Conservation (phyloP, 2,888 invertebrate genomes). For the Scaptomyza polygonia region DNA sequence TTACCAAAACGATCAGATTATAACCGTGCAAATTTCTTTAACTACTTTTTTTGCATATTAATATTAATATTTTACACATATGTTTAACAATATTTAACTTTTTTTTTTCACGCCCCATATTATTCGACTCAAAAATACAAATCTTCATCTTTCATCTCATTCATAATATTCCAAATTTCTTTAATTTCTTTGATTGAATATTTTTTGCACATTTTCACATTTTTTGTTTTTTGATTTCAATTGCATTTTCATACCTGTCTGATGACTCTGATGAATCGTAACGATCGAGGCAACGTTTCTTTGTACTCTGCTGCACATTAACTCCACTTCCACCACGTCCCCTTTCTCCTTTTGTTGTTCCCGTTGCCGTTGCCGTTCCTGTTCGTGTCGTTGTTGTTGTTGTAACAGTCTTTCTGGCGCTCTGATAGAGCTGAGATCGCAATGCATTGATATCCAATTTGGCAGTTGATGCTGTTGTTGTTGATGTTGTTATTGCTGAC, state of each 20-base stretch:
- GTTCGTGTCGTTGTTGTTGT: slow-evolving; percentile 19
- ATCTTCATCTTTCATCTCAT: too few relatives aligned
- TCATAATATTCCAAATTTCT: too few relatives aligned
- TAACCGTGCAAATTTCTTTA: too few relatives aligned
- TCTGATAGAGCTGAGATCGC: slow-evolving; percentile 74
- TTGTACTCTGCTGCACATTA: slow-evolving; percentile 85
- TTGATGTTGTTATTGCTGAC: slow-evolving; percentile 5
- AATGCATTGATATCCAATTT: slow-evolving; percentile 70
- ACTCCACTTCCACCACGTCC: slow-evolving; percentile 55
- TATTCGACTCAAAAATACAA: too few relatives aligned
- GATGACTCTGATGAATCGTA: slow-evolving; percentile 97
- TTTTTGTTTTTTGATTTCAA: too few relatives aligned
- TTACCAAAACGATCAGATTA: too few relatives aligned
- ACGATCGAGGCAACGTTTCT: slow-evolving; percentile 94
- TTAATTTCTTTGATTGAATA: too few relatives aligned
- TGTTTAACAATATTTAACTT: too few relatives aligned
- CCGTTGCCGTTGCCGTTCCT: slow-evolving; percentile 5
- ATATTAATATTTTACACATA: too few relatives aligned
- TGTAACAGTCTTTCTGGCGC: slow-evolving; percentile 60
- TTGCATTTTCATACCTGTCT: slow-evolving; percentile 89
- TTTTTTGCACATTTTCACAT: too few relatives aligned
- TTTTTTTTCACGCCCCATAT: too few relatives aligned
- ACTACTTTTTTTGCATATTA: too few relatives aligned
- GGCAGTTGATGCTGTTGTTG: slow-evolving; percentile 16
- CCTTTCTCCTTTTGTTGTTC: slow-evolving; percentile 85